Conservation (phyloP, 2,888 invertebrate genomes). For the Tetragnatha montana region DNA sequence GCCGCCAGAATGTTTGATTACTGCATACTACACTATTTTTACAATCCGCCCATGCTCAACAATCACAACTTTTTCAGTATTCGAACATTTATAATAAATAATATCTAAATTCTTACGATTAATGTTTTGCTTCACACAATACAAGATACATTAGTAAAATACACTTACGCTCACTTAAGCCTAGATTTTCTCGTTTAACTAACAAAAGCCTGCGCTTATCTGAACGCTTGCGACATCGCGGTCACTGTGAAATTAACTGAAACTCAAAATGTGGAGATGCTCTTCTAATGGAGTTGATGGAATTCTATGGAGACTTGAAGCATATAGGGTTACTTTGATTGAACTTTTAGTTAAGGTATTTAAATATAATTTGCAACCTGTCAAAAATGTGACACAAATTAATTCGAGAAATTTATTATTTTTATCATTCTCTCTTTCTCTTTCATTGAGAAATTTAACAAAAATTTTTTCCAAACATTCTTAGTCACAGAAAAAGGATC, state of each 20-base stretch:
- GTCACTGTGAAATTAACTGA: conserved; percentile 33
- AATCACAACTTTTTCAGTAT: conserved; percentile 13
- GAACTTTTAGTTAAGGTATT: too few relatives aligned
- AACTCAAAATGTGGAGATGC: background rate
- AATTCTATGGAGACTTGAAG: too few relatives aligned
- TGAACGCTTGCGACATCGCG: conserved; percentile 64
- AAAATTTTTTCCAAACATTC: too few relatives aligned
- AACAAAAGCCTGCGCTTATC: conserved; percentile 67
- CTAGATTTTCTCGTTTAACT: conserved; percentile 65
- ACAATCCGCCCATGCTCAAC: background rate
- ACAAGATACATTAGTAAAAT: conserved; percentile 47
- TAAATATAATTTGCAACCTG: too few relatives aligned
- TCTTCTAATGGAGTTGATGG: background rate
- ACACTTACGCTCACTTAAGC: conserved; percentile 70
- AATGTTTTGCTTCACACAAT: conserved; percentile 21
- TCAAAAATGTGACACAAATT: too few relatives aligned
- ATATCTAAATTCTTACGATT: conserved; percentile 21
- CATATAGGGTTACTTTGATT: too few relatives aligned
- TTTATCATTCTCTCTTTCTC: too few relatives aligned
- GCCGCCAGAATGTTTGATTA: conserved; percentile 57
- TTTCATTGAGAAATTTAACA: too few relatives aligned
- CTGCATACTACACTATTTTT: conserved; percentile 17
- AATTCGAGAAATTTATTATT: too few relatives aligned
- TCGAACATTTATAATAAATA: conserved; percentile 32
- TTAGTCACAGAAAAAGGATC: too few relatives aligned